Conservation (phyloP, 2,113 vertebrate species). For the Mesitornis unicolor region DNA sequence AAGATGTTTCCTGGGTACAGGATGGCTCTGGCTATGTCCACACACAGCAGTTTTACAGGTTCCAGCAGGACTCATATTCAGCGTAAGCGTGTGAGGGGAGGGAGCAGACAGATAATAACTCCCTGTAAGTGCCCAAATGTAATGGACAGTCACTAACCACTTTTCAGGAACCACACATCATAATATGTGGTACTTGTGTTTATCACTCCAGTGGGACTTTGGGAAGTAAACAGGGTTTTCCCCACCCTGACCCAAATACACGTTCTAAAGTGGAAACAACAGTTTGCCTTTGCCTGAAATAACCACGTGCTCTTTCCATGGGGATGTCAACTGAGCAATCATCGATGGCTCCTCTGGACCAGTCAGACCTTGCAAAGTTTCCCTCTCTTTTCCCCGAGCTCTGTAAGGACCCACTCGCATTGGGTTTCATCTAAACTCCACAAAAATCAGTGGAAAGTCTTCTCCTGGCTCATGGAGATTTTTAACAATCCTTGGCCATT, state of each 20-base stretch:
- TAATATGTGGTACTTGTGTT: background rate
- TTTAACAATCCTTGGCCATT: background rate
- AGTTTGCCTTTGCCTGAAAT: background rate
- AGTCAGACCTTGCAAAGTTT: background rate
- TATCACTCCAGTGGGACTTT: background rate
- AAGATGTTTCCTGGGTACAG: background rate
- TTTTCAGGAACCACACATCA: background rate
- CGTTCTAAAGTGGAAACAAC: background rate
- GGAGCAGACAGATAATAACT: background rate
- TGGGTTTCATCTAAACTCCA: background rate
- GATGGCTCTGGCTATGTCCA: background rate
- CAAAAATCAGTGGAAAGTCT: background rate
- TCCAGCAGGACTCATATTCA: background rate
- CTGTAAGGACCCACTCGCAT: background rate
- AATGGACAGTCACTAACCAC: background rate
- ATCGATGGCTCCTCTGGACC: background rate
- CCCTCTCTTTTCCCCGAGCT: background rate
- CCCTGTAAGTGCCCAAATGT: background rate
- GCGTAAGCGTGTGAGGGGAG: background rate
- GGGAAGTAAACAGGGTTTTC: background rate
- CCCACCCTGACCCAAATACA: slow-evolving; percentile 8
- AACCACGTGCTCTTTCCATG: background rate
- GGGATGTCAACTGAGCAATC: background rate
- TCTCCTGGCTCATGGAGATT: background rate
- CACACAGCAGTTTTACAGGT: background rate